Evolutionary conservation across 2,113 vertebrate species (phyloP).

Genomic region (Chamaetylas fuelleborni): DNA sequence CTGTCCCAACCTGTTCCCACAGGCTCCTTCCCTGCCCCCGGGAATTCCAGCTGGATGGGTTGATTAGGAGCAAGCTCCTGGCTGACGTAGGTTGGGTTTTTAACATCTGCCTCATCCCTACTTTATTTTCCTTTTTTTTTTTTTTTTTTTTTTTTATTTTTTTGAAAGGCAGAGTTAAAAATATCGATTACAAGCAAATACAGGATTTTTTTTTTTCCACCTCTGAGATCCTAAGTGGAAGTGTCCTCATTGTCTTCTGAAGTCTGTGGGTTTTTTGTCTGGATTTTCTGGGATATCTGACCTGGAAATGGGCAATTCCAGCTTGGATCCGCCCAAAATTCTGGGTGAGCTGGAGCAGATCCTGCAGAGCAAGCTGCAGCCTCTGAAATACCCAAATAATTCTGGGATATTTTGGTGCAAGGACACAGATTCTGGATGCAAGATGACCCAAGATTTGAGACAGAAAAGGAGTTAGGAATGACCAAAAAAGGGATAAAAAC

Average conservation of each 20-base stretch:
- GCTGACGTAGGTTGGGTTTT: background rate
- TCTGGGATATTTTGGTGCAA: background rate
- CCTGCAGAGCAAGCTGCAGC: background rate
- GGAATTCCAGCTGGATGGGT: background rate
- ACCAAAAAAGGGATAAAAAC: background rate
- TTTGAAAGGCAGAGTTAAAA: background rate
- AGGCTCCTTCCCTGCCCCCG: background rate
- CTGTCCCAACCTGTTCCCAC: background rate
- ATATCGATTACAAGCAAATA: background rate
- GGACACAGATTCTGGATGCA: background rate
- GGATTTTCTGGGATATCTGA: background rate
- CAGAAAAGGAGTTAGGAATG: background rate
- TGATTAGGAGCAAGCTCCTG: background rate
- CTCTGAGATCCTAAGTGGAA: background rate
- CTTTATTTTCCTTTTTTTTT: background rate
- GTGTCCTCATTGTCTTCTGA: background rate
- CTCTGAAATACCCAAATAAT: background rate
- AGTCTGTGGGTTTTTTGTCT: background rate
- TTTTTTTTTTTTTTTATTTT: background rate
- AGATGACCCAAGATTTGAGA: background rate
- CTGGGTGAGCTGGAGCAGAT: background rate
- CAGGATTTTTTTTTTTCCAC: rapidly evolving
- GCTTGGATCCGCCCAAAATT: background rate
- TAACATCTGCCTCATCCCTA: background rate
- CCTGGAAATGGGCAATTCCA: background rate